These are phyloP conservation scores for Carlito syrichta DNA, from an alignment of 2,113 vertebrate genomes.

Conservation along the genomic window DNA sequence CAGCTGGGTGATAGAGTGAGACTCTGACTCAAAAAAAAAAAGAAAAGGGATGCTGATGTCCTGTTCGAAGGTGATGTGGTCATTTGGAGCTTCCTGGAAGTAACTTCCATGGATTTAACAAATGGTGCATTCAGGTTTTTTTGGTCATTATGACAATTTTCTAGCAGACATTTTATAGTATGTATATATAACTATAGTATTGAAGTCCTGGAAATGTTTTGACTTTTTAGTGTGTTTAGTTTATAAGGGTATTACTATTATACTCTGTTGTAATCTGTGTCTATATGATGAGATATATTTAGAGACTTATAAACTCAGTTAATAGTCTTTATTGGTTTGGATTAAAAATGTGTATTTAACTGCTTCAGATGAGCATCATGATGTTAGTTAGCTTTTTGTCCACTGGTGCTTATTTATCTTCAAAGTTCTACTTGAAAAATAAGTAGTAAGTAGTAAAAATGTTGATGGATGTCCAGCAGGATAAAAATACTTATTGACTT, in stretches of 20 bases:
- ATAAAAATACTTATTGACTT: neutral
- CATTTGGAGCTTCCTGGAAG: neutral
- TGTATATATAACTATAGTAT: neutral
- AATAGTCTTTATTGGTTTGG: neutral
- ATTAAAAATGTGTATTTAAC: neutral
- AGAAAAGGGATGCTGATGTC: neutral
- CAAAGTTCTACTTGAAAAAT: neutral
- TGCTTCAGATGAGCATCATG: neutral
- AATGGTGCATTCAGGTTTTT: neutral
- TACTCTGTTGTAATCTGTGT: neutral
- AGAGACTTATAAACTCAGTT: neutral
- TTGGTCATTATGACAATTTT: neutral
- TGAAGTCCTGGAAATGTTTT: neutral
- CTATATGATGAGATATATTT: neutral
- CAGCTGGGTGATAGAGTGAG: too few relatives aligned
- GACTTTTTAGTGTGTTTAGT: neutral
- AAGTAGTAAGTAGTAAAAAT: neutral
- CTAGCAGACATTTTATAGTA: neutral
- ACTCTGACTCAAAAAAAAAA: too few relatives aligned
- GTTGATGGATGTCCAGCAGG: neutral
- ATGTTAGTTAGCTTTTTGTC: neutral
- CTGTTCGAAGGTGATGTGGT: neutral
- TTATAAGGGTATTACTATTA: neutral
- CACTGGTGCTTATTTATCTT: neutral
- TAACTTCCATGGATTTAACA: neutral